Percentiles rank a stretch among this genome's conserved stretches.
These are phyloP conservation scores for Rhodinocichla rosea DNA, from an alignment of 2,113 vertebrate genomes.

Conservation along the genomic window DNA sequence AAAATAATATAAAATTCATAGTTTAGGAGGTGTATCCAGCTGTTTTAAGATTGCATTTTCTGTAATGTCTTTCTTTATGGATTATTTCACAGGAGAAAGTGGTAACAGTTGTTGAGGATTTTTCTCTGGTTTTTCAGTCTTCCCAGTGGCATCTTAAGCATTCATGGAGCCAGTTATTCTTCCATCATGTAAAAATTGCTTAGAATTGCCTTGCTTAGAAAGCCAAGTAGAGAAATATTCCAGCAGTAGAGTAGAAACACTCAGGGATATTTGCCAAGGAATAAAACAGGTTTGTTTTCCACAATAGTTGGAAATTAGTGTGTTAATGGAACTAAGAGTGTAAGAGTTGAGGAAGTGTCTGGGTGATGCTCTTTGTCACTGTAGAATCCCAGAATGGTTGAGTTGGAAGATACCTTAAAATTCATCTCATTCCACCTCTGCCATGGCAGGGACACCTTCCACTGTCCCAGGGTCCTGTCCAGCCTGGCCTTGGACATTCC, in stretches of 20 bases:
- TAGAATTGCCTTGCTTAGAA: not conserved
- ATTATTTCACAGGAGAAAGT: not conserved
- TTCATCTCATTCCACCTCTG: fast-evolving
- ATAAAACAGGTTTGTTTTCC: not conserved
- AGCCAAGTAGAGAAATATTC: not conserved
- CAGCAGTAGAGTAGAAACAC: not conserved
- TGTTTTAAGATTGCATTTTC: not conserved
- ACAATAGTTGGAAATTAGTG: not conserved
- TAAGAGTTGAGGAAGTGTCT: not conserved
- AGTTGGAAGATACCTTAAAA: not conserved
- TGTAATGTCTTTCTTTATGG: not conserved
- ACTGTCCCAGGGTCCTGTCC: fast-evolving
- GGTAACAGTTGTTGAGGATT: not conserved
- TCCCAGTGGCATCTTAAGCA: not conserved
- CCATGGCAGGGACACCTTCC: not conserved
- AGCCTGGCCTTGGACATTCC: fast-evolving
- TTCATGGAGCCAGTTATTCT: not conserved
- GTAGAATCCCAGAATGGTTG: not conserved
- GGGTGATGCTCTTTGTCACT: fast-evolving
- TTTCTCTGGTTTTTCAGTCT: not conserved
- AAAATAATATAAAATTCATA: not conserved
- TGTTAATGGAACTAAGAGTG: not conserved
- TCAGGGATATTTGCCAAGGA: not conserved
- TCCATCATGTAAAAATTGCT: not conserved
- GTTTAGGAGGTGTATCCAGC: not conserved